Evolutionary conservation across 2,113 vertebrate genomes (phyloP), one percentile per base, ranked within the genome.

Genomic region (Ictalurus punctatus): DNA sequence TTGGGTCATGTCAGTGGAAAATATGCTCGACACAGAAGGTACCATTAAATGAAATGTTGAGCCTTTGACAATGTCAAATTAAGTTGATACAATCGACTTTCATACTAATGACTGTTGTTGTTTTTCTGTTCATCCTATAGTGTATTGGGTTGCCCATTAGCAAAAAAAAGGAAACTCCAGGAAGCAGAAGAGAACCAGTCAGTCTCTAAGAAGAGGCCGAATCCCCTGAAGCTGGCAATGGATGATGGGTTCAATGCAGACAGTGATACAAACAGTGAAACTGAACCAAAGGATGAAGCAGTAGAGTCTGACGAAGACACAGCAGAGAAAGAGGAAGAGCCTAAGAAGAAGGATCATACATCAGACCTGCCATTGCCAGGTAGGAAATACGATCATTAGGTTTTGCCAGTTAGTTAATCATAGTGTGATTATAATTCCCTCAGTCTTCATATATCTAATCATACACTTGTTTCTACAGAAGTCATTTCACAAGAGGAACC

Each of bases 21-120:
- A 94, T 99, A 99, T 80, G 97, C 97, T 19, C 95, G 98, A 88
- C 98, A 99, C 87, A 96, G 98, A 94, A 99, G 98, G 98, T 99
- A 95, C 48, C 27, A 56, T 58, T 34, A 40, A 52, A 52, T 79
- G 6, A 27, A 58, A 71, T 37, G 14, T 54, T 30, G 56, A 30
- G 21, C 34, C 54, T 7, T 59, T 27, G 27, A 40, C 8, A 40
- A 54, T 81, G 48, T 65, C n/a, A 79, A 10, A 23, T 85, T 67
- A 79, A 21, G 23, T 25, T 25, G 6, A 23, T 17, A 34, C 6
- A 63, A 84, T 48, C 59, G 2, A 21, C 4, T 83, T 61, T 7
- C 8, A 52, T 63, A 40, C 14, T 17, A 80, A 27, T 4, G 27
- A 63, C 52, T 61, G 4, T 56, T 27, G 2, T 14, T 23, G 7